A percentile compares a stretch with the other conserved stretches of the same genome.
Conservation (phyloP, 2,888 invertebrate species). For the Allygus modestus region DNA sequence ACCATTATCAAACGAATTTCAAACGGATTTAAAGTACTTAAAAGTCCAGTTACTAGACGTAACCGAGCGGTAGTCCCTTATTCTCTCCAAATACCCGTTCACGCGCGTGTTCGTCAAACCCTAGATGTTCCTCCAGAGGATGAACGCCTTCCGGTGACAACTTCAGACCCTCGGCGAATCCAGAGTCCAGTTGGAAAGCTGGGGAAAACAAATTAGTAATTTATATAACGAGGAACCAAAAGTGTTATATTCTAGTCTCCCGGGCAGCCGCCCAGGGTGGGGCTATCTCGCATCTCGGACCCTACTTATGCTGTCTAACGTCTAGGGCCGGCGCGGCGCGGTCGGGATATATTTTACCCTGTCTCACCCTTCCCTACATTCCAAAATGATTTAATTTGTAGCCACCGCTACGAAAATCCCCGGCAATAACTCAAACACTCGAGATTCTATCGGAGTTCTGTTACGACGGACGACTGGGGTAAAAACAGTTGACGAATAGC, state of each 20-base stretch:
- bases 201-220: too few relatives aligned
- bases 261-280: constrained; percentile 10
- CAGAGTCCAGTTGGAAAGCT: too few relatives aligned
- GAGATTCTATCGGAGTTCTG: constrained; percentile 21
- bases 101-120: too few relatives aligned
- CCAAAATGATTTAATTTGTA: constrained; percentile 56
- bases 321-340: constrained; percentile 21
- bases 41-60: too few relatives aligned
- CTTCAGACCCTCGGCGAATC: neutral
- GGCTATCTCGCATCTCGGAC: constrained; percentile 29
- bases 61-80: too few relatives aligned
- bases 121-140: too few relatives aligned
- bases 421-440: constrained; percentile 49
- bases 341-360: constrained; percentile 34
- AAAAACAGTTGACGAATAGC: neutral
- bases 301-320: constrained; percentile 46
- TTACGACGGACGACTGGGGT: neutral
- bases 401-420: constrained; percentile 46
- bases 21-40: too few relatives aligned
- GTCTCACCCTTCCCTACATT: constrained; percentile 49
- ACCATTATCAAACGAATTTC: too few relatives aligned
- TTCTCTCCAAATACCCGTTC: too few relatives aligned
- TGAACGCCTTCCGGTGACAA: too few relatives aligned
- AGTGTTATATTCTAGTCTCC: too few relatives aligned
- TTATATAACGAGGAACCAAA: too few relatives aligned